Percentiles rank a stretch among this genome's conserved stretches.
Evolutionary conservation across 2,113 vertebrate genomes (phyloP).

Genomic region (Actenoides hombroni): DNA sequence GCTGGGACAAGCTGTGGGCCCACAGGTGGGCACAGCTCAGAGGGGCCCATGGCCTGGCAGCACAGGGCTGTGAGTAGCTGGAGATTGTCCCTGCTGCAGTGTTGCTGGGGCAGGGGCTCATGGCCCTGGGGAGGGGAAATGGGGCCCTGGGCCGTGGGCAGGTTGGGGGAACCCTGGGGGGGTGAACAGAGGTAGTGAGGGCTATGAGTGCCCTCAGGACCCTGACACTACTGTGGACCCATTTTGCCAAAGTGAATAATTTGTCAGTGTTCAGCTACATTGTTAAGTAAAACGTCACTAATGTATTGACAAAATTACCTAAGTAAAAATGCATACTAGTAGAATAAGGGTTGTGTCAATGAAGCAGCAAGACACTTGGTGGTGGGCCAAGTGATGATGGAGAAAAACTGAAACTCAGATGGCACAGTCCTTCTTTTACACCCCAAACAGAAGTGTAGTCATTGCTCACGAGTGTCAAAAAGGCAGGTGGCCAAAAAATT

Average conservation of each 20-base stretch:
- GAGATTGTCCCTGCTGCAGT: accelerated
- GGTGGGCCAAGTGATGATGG: not conserved
- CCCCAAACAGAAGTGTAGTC: not conserved
- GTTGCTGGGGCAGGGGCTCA: accelerated
- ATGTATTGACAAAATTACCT: not conserved
- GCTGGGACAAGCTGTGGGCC: accelerated
- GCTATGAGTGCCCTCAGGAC: not conserved
- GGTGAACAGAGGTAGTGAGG: accelerated
- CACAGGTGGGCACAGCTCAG: accelerated
- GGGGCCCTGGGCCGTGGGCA: accelerated
- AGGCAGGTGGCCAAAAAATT: not conserved
- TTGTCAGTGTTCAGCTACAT: not conserved
- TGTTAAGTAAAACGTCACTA: not conserved
- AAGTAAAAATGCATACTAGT: not conserved
- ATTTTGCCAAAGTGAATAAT: not conserved
- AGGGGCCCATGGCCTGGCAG: accelerated
- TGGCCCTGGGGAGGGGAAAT: accelerated
- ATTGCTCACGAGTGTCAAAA: not conserved
- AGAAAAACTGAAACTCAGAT: not conserved
- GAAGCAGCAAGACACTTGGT: not conserved
- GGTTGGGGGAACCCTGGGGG: accelerated
- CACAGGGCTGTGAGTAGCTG: not conserved
- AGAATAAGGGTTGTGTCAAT: not conserved
- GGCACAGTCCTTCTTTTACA: not conserved
- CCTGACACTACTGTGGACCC: not conserved